phyloP scores from a whole-genome alignment of 2,797 vertebrate genomes.

The Chiloscyllium punctatum region DNA sequence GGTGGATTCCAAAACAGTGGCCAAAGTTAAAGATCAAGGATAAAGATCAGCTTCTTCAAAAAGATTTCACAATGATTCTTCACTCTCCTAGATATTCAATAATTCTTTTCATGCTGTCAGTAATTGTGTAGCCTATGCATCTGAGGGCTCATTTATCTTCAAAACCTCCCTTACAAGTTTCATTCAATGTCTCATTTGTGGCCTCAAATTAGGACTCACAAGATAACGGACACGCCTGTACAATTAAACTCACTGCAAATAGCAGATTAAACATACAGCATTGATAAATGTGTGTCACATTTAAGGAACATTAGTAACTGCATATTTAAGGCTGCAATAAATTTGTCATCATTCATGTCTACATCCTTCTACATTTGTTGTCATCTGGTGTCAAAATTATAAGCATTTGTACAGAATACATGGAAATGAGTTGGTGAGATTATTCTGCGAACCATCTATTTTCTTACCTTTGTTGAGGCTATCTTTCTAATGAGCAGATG shows the following conservation, averaged over 20 bases:
- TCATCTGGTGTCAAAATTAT: conserved; percentile 13
- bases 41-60: background rate
- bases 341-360: background rate
- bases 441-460: background rate
- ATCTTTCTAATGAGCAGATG: conserved; percentile 8
- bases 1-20: background rate
- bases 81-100: background rate
- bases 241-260: background rate
- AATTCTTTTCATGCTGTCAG: background rate
- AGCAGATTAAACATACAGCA: background rate
- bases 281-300: background rate
- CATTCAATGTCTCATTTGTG: background rate
- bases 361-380: background rate
- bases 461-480: background rate
- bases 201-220: background rate
- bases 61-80: background rate
- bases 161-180: background rate
- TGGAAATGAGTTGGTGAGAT: background rate
- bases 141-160: background rate
- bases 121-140: background rate
- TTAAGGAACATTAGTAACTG: background rate
- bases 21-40: background rate
- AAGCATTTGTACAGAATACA: background rate
- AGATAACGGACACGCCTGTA: background rate
- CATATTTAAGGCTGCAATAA: background rate